Percentiles rank a stretch among this genome's conserved stretches.
Evolutionary conservation across 2,113 vertebrate genomes (phyloP).

Genomic region (Plestiodon gilberti): DNA sequence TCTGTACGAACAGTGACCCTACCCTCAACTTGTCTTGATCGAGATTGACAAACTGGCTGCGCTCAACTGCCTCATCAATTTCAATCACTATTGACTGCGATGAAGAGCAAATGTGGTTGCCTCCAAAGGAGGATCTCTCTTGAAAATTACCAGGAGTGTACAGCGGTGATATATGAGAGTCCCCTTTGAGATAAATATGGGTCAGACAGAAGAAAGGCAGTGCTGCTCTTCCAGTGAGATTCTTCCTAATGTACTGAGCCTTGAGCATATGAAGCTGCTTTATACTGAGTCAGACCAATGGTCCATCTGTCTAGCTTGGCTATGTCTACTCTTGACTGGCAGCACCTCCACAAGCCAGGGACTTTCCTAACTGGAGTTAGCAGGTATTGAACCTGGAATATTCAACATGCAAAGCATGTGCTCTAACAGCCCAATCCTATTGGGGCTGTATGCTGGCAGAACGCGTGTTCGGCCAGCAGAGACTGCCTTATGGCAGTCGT

Average conservation of each 20-base stretch:
- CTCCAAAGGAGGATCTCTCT: not conserved
- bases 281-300: not conserved
- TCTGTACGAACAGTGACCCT: constrained; percentile 28
- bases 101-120: not conserved
- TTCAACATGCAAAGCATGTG: no score
- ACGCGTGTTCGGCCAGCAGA: no score
- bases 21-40: constrained; percentile 18
- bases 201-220: not conserved
- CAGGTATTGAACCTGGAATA: not conserved
- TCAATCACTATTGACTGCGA: not conserved
- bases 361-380: not conserved
- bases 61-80: not conserved
- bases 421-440: no score
- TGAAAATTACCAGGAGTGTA: not conserved
- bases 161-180: not conserved
- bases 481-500: no score
- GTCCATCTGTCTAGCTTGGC: not conserved
- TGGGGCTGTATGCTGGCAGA: no score
- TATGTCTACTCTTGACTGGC: not conserved
- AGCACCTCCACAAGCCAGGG: not conserved
- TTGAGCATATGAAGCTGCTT: not conserved
- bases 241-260: not conserved
- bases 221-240: not conserved
- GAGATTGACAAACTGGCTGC: not conserved
- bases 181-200: not conserved